These are phyloP conservation scores for Nesidiocoris tenuis DNA, from an alignment of 2,888 invertebrate genomes.

Conservation along the genomic window DNA sequence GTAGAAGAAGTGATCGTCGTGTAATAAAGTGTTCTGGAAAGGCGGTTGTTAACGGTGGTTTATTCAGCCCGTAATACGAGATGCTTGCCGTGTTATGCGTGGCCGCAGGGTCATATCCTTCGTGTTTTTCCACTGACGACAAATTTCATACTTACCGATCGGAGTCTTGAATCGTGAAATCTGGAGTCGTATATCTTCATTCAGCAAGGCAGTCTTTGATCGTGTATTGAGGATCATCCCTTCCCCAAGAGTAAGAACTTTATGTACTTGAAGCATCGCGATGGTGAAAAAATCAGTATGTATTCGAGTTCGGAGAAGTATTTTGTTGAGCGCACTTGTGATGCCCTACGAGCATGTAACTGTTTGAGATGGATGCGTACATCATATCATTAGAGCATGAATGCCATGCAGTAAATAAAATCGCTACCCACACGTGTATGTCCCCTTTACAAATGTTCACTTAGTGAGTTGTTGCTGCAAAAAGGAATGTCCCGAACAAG, in stretches of 20 bases:
- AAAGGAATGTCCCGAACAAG: not conserved
- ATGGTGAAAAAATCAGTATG: not conserved
- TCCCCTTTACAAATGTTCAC: no score
- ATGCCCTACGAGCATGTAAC: no score
- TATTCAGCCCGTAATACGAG: slow-evolving; percentile 30
- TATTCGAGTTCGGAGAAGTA: no score
- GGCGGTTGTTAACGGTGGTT: slow-evolving; percentile 31
- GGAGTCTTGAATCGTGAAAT: not conserved
- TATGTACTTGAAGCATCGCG: not conserved
- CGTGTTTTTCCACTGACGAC: not conserved
- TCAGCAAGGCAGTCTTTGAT: not conserved
- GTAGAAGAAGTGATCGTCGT: slow-evolving; percentile 27
- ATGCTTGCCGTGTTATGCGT: slow-evolving; percentile 25
- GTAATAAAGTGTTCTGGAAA: slow-evolving; percentile 18
- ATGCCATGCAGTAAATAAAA: no score
- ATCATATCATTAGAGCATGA: no score
- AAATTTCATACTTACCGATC: not conserved
- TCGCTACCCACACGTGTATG: no score
- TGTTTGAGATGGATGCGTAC: no score
- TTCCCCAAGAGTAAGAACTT: not conserved
- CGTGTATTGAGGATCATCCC: no score
- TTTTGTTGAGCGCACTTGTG: no score
- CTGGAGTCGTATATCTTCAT: not conserved
- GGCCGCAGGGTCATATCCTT: not conserved
- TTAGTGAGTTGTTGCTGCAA: not conserved